These are phyloP conservation scores for Candoia aspera DNA, from an alignment of 2,113 vertebrate genomes.

Conservation along the genomic window DNA sequence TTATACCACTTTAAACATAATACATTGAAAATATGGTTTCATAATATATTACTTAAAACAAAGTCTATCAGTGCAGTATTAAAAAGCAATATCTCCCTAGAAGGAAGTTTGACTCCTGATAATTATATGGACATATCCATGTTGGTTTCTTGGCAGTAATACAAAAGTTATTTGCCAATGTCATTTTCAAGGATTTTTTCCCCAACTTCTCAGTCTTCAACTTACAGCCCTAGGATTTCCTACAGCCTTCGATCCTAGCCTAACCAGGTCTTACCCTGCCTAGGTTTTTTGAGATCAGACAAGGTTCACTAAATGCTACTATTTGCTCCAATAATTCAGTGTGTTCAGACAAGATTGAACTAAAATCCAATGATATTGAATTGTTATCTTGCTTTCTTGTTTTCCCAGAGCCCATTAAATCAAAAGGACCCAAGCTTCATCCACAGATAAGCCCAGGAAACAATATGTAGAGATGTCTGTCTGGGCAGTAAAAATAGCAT, in stretches of 20 bases:
- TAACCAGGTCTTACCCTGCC: background rate
- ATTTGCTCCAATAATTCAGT: background rate
- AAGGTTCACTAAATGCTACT: background rate
- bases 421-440: background rate
- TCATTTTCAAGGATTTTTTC: background rate
- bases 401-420: too few relatives aligned
- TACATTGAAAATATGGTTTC: background rate
- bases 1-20: background rate
- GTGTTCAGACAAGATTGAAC: background rate
- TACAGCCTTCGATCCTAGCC: background rate
- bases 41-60: background rate
- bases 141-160: background rate
- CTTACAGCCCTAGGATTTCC: background rate
- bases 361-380: background rate
- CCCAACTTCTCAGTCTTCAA: background rate
- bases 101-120: background rate
- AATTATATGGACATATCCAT: background rate
- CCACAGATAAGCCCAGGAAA: background rate
- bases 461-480: background rate
- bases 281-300: background rate
- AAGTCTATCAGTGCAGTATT: background rate
- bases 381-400: background rate
- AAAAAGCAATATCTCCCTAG: background rate
- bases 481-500: background rate
- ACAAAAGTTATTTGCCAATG: background rate